Percentiles rank a stretch among this genome's conserved stretches.
phyloP scores from a whole-genome alignment of 2,888 invertebrate genomes.

The Polylopha cassiicola region DNA sequence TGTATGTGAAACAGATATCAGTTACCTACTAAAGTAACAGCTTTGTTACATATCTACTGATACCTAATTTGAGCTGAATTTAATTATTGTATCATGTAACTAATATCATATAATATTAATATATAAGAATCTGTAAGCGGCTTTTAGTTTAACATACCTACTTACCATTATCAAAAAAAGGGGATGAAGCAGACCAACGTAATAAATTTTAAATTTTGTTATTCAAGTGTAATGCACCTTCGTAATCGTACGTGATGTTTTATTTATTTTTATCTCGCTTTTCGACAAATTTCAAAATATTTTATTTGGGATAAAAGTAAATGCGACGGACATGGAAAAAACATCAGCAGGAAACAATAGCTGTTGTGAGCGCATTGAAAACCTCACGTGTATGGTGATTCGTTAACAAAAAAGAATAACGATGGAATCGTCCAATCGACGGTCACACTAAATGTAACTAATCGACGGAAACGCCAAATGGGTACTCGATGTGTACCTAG shows the following conservation, averaged over 20 bases:
- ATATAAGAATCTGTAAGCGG: no score
- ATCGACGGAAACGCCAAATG: background rate
- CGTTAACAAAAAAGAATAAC: constrained; percentile 47
- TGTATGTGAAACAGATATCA: no score
- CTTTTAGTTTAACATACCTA: no score
- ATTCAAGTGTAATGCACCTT: constrained; percentile 9
- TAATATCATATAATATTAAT: no score
- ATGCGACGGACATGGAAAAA: constrained; percentile 39
- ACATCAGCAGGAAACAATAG: constrained; percentile 48
- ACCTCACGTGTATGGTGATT: constrained; percentile 49
- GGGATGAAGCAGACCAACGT: constrained; percentile 12
- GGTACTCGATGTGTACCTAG: no score
- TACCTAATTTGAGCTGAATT: no score
- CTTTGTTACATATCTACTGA: no score
- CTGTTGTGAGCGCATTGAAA: constrained; percentile 47
- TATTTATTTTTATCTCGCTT: constrained; percentile 10
- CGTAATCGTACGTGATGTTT: constrained; percentile 2
- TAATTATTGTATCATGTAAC: no score
- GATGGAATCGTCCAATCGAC: background rate
- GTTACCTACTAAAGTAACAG: no score
- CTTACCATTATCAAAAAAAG: no score
- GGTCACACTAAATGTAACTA: background rate
- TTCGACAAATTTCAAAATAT: constrained; percentile 14
- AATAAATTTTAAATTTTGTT: constrained; percentile 18
- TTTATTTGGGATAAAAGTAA: constrained; percentile 42